Base-by-base conservation (phyloP, 2,888 invertebrate genomes). In the Endotricha flammealis region DNA sequence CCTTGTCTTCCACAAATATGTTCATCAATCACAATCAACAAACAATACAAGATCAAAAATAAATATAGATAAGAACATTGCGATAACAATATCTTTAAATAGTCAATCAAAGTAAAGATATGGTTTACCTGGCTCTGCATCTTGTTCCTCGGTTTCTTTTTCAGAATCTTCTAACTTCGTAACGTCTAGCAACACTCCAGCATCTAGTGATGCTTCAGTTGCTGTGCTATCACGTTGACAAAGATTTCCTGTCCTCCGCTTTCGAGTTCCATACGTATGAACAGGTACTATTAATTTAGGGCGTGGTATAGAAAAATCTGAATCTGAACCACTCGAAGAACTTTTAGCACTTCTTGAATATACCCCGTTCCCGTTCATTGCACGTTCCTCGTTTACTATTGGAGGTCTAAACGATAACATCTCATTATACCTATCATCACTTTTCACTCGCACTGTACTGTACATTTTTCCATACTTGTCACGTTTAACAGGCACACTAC, bases 231-330 rank as follows among this genome's bases (percentile, higher is more conserved):
- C 86, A 16, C 80, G 71, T 29, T 85, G 87, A 53, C 81, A 79
- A 30, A 92, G 87, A 73, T 95, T 95, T 6, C 95, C 95, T 24
- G 95, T 95, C 51, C 94, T 88, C 44, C 95, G 87, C 61, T 92
- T 92, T 48, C 94, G 88, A 43, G 91, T 89, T 37, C 94, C 95
- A 64, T 95, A 95, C 13, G 95, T 95, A 81, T 95, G 95, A 43
- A 95, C 93, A 36, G 95, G 95, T 49, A 95, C 95, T 64, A 95
- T 94, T 53, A 95, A 88, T 62, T 95, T 92, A 17, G 95, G 95
- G 56, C 95, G 87, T 3, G 95, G 95, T 71, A 95, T 95, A 46
- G 91, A 90, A 76, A 95, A 95, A 59, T 92, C 93, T 38, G 90
- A 90, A 54, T 89, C 90, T 2, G 87, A 87, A 41, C 85, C 81